These are phyloP conservation scores for Petrocephalus sullivani DNA, from an alignment of 2,797 vertebrate species.

Conservation along the genomic window DNA sequence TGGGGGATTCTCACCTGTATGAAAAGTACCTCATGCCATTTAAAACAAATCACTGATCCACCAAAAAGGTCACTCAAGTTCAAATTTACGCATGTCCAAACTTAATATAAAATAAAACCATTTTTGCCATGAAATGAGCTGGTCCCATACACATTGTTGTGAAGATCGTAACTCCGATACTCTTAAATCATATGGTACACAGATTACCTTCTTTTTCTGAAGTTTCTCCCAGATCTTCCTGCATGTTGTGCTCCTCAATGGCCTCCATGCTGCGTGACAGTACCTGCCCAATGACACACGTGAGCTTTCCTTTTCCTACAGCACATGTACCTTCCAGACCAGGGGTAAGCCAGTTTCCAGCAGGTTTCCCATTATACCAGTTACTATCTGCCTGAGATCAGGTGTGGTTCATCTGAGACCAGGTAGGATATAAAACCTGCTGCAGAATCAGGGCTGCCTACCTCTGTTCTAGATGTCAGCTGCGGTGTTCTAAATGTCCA, in stretches of 20 bases:
- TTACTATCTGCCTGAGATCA: not conserved
- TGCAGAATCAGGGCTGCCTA: not conserved
- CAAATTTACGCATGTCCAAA: not conserved
- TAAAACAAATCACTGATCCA: not conserved
- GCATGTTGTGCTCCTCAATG: slow-evolving; percentile 40
- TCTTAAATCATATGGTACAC: not conserved
- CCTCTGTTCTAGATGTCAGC: not conserved
- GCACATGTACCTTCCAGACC: not conserved
- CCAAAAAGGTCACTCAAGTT: not conserved
- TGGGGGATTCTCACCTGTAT: slow-evolving; percentile 44
- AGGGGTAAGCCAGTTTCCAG: not conserved
- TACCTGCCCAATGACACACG: slow-evolving; percentile 51
- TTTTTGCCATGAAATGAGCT: not conserved
- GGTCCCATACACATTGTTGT: not conserved
- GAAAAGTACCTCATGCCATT: not conserved
- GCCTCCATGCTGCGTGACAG: slow-evolving; percentile 45
- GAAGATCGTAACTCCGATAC: not conserved
- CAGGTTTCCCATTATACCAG: not conserved
- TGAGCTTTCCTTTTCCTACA: not conserved
- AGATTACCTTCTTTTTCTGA: slow-evolving; percentile 51
- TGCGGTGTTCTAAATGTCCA: too few relatives aligned
- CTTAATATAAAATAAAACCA: not conserved
- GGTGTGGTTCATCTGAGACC: not conserved
- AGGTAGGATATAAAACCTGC: not conserved
- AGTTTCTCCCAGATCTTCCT: slow-evolving; percentile 44